Evolutionary conservation across 2,797 vertebrate genomes (phyloP), one percentile per base, ranked within the genome.

Genomic region (Sebastes goodei): DNA sequence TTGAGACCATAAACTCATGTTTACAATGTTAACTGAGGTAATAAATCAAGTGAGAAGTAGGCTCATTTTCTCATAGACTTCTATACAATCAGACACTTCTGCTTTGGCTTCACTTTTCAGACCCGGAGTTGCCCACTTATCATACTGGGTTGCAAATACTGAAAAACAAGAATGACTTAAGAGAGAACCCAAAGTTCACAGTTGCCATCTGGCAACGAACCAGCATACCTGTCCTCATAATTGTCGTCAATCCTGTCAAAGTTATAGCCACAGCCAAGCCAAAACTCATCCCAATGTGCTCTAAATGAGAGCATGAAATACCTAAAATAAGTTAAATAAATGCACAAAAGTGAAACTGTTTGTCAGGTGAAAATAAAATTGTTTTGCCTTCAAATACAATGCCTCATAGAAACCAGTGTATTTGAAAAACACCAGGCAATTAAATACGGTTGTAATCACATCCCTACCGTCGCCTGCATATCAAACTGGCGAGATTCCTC

Each of bases 401-500:
- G 10, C n/a, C 35, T 38, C 20, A 12, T 10, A 52, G 65, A 70
- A 78, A 81, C 62, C 12, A 0, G 38, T n/a, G 55, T 32, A 15
- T 17, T 68, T 74, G 4, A 76, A 62, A 74, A 80, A 81, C 49
- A 49, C 30, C 10, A 33, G 29, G 27, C 42, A 71, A 80, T 52
- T 38, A 59, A 61, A 62, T 63, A 60, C 15, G 32, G 42, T 29
- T 66, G 25, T 74, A 46, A 66, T 70, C 62, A 61, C 71, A 71
- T 32, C 35, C 35, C 20, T 59, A 8, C 64, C 61, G 53, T 61
- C 0, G 3, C 23, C 61, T 74, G 60, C 21, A 85, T 32, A 53
- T 84, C 75, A 74, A 65, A 75, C 74, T 67, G 71, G 74, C 74
- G 27, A 17, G 25, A 35, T n/a, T 27, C 53, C 71, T 62, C 33